These are phyloP conservation scores for Lagocephalus sceleratus DNA, from an alignment of 2,797 vertebrate species.

Conservation along the genomic window DNA sequence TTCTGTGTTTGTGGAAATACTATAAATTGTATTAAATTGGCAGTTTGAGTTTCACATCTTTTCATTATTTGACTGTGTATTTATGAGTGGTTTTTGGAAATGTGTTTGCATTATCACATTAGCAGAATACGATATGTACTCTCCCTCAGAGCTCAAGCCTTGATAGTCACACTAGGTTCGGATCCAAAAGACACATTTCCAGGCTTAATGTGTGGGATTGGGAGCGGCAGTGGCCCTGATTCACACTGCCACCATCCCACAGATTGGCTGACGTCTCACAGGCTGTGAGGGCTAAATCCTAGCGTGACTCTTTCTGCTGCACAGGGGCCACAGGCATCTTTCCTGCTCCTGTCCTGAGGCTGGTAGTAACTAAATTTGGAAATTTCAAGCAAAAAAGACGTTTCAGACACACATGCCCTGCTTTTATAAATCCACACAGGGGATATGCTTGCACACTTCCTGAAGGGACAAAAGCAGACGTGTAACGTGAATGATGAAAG, in stretches of 20 bases:
- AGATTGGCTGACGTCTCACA: conserved; percentile 55
- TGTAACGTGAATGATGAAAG: conserved; percentile 33
- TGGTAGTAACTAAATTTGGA: conserved; percentile 28
- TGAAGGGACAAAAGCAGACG: conserved; percentile 10
- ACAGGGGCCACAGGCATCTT: conserved; percentile 26
- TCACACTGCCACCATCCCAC: conserved; percentile 55
- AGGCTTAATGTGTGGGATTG: conserved; percentile 43
- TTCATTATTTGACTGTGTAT: conserved; percentile 14
- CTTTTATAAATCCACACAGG: conserved; percentile 28
- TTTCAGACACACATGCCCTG: conserved; percentile 12
- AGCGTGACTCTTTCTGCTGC: conserved; percentile 36
- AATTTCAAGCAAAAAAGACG: conserved; percentile 31
- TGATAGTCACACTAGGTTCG: conserved; percentile 44
- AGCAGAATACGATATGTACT: conserved; percentile 29
- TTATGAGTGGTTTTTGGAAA: conserved; percentile 19
- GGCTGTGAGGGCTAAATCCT: conserved; percentile 59
- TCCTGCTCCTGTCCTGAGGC: conserved; percentile 29
- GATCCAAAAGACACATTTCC: conserved; percentile 54
- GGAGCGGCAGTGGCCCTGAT: conserved; percentile 47
- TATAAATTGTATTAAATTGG: background rate
- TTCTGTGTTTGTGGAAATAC: conserved; percentile 1
- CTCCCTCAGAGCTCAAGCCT: conserved; percentile 21
- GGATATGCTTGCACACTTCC: conserved; percentile 7
- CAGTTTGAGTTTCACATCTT: background rate
- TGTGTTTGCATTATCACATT: conserved; percentile 35